Percentiles rank a stretch among this genome's conserved stretches.
Conservation (phyloP, 2,113 vertebrate genomes). For the Paedocypris sp. region DNA sequence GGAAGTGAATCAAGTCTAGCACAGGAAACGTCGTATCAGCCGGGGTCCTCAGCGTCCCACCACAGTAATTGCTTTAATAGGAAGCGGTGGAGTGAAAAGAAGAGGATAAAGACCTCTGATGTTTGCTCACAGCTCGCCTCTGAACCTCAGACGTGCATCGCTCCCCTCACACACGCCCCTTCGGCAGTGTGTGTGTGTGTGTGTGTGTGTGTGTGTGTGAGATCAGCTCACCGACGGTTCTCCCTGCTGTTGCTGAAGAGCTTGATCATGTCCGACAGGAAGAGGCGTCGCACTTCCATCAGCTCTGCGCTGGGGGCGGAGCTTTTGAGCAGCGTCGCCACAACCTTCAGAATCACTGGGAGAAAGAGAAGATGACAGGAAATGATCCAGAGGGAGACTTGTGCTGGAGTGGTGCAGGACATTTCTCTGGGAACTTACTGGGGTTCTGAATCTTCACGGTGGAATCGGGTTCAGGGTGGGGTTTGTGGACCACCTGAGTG, state of each 20-base stretch:
- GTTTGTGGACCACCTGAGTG: constrained; percentile 97
- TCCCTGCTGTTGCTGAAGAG: constrained; percentile 98
- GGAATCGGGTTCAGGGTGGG: constrained; percentile 95
- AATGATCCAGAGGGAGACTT: not conserved
- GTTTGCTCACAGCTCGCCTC: not conserved
- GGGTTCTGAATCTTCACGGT: constrained; percentile 99
- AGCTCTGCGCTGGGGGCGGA: constrained; percentile 89
- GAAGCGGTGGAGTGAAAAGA: not conserved
- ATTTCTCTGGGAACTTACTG: constrained; percentile 68
- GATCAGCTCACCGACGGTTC: constrained; percentile 77
- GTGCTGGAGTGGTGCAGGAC: not conserved
- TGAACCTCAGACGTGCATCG: no score
- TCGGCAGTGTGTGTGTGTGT: not conserved
- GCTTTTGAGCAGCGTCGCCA: constrained; percentile 93
- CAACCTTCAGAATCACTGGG: constrained; percentile 96
- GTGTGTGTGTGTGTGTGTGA: not conserved
- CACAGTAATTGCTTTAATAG: constrained; percentile 18
- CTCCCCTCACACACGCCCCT: no score
- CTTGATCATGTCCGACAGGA: constrained; percentile 98
- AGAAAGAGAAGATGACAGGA: constrained; percentile 17
- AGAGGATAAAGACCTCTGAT: not conserved
- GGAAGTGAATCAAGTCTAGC: no score
- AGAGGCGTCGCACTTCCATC: constrained; percentile 95
- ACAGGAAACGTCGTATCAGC: no score
- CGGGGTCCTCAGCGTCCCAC: no score